Percentiles rank a stretch among this genome's conserved stretches.
Evolutionary conservation across 2,113 vertebrate species (phyloP).

Genomic region (Ameiurus melas): DNA sequence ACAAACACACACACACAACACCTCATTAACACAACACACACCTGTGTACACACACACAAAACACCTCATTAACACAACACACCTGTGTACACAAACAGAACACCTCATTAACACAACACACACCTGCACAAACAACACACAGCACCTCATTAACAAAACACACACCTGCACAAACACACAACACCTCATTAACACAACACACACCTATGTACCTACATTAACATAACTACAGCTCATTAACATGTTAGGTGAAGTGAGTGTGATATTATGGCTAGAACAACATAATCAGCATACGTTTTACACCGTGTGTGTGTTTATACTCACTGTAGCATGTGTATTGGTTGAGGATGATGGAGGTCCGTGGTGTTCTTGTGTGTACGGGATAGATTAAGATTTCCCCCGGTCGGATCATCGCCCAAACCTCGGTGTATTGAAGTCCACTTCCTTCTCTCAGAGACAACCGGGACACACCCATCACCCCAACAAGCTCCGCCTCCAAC

Average conservation of each 20-base stretch:
- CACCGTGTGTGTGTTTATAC: background rate
- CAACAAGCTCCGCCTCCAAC: conserved; percentile 61
- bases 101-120: background rate
- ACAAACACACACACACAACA: background rate
- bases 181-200: background rate
- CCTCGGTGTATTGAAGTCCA: conserved; percentile 47
- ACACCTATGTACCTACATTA: background rate
- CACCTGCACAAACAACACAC: no score
- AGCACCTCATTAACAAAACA: background rate
- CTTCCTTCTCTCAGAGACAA: conserved; percentile 58
- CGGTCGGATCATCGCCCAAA: conserved; percentile 65
- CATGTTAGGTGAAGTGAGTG: background rate
- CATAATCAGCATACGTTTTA: background rate
- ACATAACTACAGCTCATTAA: no score
- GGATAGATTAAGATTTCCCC: conserved; percentile 65
- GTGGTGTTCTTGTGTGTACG: conserved; percentile 26
- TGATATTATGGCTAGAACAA: background rate
- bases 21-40: conserved; percentile 13
- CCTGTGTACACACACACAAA: conserved; percentile 29
- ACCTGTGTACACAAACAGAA: background rate
- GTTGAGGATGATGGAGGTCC: conserved; percentile 2
- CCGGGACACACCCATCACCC: conserved; percentile 62
- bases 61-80: background rate
- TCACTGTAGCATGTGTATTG: conserved; percentile 29
- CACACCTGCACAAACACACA: background rate